Evolutionary conservation across 2,797 vertebrate genomes (phyloP).

Genomic region (Ispidina picta): DNA sequence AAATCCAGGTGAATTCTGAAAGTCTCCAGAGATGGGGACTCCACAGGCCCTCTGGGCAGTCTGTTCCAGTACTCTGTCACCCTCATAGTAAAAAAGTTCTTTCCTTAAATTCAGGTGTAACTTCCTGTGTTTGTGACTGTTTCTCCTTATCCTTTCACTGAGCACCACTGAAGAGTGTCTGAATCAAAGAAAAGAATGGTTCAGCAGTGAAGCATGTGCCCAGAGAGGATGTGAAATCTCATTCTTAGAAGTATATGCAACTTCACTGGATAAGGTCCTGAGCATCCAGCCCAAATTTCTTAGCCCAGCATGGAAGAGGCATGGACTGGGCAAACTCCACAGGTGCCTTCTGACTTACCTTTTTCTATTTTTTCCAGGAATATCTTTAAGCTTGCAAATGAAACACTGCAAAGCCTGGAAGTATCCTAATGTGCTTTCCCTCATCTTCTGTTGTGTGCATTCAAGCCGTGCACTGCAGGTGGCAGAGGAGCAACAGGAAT

Average conservation of each 20-base stretch:
- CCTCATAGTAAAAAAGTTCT: neutral
- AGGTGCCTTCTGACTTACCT: neutral
- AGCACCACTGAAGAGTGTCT: neutral
- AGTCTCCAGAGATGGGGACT: neutral
- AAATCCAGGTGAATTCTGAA: neutral
- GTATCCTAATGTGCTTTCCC: neutral
- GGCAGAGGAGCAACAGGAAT: constrained; percentile 48
- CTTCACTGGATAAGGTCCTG: neutral
- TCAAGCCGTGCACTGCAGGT: constrained; percentile 41
- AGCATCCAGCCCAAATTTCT: neutral
- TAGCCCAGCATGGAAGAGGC: neutral
- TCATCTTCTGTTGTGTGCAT: neutral
- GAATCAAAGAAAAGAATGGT: neutral
- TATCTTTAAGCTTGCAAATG: neutral
- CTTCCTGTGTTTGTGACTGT: neutral
- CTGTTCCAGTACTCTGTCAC: neutral
- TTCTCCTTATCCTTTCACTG: neutral
- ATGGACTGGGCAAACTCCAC: fast-evolving
- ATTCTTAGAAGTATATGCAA: neutral
- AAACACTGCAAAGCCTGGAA: neutral
- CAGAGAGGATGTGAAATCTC: neutral
- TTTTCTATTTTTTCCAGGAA: neutral
- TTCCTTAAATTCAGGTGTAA: neutral
- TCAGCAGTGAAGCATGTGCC: neutral
- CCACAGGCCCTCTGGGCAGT: neutral